Conservation (phyloP, 2,113 vertebrate genomes). For the Xiphias gladius region DNA sequence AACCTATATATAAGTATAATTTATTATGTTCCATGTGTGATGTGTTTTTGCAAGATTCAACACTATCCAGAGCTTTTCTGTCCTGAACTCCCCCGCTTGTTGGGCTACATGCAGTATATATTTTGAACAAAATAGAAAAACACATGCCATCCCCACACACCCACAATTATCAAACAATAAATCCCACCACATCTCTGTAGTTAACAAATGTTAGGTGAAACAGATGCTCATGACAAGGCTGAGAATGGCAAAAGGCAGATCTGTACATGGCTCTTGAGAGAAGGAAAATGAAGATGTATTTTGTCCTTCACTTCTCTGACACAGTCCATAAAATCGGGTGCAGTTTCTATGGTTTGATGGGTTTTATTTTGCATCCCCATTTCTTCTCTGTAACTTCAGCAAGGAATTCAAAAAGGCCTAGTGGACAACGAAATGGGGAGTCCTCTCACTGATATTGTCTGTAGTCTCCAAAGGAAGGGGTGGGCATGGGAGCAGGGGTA, state of each 20-base stretch:
- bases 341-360: conserved; percentile 49
- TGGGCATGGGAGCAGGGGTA: conserved; percentile 83
- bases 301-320: conserved; percentile 51
- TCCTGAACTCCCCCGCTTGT: neutral
- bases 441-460: conserved; percentile 91
- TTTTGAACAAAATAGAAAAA: conserved; percentile 43
- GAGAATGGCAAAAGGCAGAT: conserved; percentile 70
- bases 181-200: conserved; percentile 42
- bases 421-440: conserved; percentile 13
- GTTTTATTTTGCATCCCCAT: conserved; percentile 50
- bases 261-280: conserved; percentile 62
- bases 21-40: conserved; percentile 33
- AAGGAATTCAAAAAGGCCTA: conserved; percentile 81
- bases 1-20: conserved; percentile 33
- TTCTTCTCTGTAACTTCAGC: conserved; percentile 71
- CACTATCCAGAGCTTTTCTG: conserved; percentile 19
- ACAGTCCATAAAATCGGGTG: conserved; percentile 54
- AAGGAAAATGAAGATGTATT: conserved; percentile 54
- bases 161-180: conserved; percentile 11
- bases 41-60: conserved; percentile 39
- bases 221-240: conserved; percentile 64
- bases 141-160: conserved; percentile 3
- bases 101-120: conserved; percentile 23
- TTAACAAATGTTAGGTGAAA: conserved; percentile 55
- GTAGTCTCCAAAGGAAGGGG: conserved; percentile 90